phyloP scores from a whole-genome alignment of 2,113 vertebrate genomes.

The Cyanoderma ruficeps region DNA sequence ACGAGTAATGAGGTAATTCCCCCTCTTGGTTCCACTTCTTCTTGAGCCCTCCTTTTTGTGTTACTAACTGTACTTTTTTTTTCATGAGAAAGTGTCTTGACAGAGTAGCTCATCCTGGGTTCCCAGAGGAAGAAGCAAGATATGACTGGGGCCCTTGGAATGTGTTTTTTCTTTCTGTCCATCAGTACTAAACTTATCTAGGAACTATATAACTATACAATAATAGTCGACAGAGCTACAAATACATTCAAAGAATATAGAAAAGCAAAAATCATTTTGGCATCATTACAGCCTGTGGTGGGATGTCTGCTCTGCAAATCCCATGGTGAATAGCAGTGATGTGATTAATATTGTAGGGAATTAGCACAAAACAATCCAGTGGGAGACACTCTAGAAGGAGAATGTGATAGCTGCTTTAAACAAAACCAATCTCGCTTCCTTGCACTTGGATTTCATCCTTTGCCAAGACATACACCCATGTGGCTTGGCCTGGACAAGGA shows the following conservation, averaged over 20 bases:
- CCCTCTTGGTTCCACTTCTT: neutral
- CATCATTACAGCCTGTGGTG: neutral
- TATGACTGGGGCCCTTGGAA: neutral
- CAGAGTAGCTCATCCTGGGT: accelerated
- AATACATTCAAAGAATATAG: neutral
- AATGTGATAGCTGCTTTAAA: neutral
- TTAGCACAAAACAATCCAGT: neutral
- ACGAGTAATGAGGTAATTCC: neutral
- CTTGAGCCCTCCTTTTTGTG: neutral
- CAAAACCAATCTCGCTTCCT: accelerated
- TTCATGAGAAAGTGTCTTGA: neutral
- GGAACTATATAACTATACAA: neutral
- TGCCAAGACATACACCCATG: neutral
- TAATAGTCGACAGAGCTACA: neutral
- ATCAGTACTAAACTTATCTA: neutral
- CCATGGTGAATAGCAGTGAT: accelerated
- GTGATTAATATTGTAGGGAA: neutral
- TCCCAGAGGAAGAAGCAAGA: neutral
- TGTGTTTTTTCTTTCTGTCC: neutral
- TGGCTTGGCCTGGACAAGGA: neutral
- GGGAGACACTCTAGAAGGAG: neutral
- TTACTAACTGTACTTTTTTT: neutral
- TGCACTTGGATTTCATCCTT: neutral
- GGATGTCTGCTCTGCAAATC: neutral
- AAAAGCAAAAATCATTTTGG: neutral